These are phyloP conservation scores for Poecilus cupreus DNA, from an alignment of 2,888 invertebrate species.

Conservation along the genomic window DNA sequence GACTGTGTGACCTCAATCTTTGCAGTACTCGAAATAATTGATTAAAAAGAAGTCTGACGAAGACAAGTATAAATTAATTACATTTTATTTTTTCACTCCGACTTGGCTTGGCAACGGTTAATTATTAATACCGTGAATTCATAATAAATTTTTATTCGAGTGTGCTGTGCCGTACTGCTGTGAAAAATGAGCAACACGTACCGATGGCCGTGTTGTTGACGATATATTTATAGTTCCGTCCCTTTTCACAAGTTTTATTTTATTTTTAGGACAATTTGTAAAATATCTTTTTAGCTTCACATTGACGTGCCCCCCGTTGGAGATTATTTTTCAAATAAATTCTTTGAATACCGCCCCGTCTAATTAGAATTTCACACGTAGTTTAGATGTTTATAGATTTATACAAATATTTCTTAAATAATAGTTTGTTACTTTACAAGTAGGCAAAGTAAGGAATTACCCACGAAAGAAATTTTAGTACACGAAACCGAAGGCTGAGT, in stretches of 20 bases:
- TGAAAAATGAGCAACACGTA: conserved; percentile 38
- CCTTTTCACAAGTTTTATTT: conserved; percentile 3
- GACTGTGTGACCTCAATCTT: conserved; percentile 21
- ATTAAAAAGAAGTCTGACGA: conserved; percentile 33
- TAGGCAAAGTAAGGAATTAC: no score
- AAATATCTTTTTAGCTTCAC: conserved; percentile 39
- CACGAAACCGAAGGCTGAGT: no score
- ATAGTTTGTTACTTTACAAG: no score
- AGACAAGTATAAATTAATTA: conserved; percentile 51
- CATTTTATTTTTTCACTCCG: conserved; percentile 38
- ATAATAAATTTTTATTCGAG: conserved; percentile 45
- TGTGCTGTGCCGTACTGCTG: conserved; percentile 32
- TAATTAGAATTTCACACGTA: conserved; percentile 15
- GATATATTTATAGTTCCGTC: conserved; percentile 45
- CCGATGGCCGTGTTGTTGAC: conserved; percentile 18
- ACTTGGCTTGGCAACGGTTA: conserved; percentile 24
- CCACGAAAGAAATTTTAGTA: no score
- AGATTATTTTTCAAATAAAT: conserved; percentile 8
- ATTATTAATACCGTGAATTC: conserved; percentile 38
- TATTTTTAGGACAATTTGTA: conserved; percentile 49
- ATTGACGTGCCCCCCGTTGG: conserved; percentile 42
- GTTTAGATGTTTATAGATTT: conserved; percentile 10
- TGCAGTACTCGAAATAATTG: conserved; percentile 44
- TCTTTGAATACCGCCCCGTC: conserved; percentile 6
- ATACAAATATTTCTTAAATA: no score